Base-by-base conservation (phyloP, 2,797 vertebrate species). In the Pseudochaenichthys georgianus region DNA sequence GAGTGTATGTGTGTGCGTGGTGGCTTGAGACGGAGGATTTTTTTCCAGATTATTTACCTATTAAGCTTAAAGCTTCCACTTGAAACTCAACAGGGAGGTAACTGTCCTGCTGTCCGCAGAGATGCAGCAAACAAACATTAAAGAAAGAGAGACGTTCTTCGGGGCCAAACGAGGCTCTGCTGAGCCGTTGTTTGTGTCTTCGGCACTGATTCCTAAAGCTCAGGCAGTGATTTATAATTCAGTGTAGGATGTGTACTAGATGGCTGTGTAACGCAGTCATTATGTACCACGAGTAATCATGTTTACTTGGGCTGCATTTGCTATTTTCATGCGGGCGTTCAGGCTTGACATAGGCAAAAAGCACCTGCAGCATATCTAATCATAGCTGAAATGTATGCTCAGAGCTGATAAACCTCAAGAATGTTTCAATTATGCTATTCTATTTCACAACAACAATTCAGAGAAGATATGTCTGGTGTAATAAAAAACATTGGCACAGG, bases 1-100 rank as follows among this genome's bases (percentile, higher is more conserved):
- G 59, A 16, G 34, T 9, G 34, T 38, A 9, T 38, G 59, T 41
- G 54, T 43, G 58, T 47, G 51, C 1, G 1, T 21, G 38, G 38
- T 23, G 62, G 34, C 47, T 63, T 66, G 45, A 41, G 34, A 67
- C 31, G 45, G 13, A 28, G 41, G 62, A 65, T 66, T 68, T 55
- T 45, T 31, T n/a, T 9, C 23, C 28, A 57, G 34, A 72, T 77
- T 78, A 72, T 81, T 60, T 73, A 64, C 62, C 75, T 58, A 59
- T 75, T 69, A 70, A 15, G 6, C 42, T 59, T 51, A 41, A 57
- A 67, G 64, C 50, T 48, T 73, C 57, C 52, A 76, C 63, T 73
- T 64, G 47, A 77, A 77, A 70, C 66, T 75, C 64, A 71, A 34
- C 63, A 68, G 54, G 73, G 62, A 63, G 60, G 62, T 43, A 47